Base-by-base conservation (phyloP, 1,140 invertebrate genomes). In the Leptinotarsa lineolata region DNA sequence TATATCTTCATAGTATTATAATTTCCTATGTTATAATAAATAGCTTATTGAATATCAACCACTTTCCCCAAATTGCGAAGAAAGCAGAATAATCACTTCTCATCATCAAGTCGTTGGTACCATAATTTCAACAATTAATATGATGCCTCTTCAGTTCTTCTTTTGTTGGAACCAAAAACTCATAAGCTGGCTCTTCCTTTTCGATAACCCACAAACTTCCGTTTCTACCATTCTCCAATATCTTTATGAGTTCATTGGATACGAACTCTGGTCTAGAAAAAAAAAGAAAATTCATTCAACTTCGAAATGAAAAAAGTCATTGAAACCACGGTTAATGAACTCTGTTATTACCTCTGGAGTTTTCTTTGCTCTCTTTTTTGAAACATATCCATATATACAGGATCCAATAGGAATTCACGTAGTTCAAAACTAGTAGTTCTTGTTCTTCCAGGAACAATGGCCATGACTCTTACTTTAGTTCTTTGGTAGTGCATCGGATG, bases 381-480 rank as follows among this genome's bases (percentile, higher is more conserved):
- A 18, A 0, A 54, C 15, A 54, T 54, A n/a, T 54, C 48, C n/a
- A 54, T 54, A n/a, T 54, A 54, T 54, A 54, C n/a, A 54, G 48
- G 48, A 54, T 54, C 48, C 6, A 54, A 18, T 54, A 54, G 4
- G 6, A 54, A 18, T 2, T 54, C 48, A 2, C n/a, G 48, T 16
- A 54, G 48, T 16, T 54, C 48, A 16, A 54, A 54, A 54, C n/a
- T 54, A 4, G 79, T 66, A 20, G 79, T 80, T 4, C 77, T 72
- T 13, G 83, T 83, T 11, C 77, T 48, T 18, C 83, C 83, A 15
- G 83, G 83, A 76, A 81, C 83, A 20, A 84, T 73, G 2, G 77
- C 75, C 12, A 84, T 24, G 8, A 82, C 77, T 74, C 72, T 75
- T 2, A 84, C 79, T 70, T 82, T 83, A 12, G 81, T 80, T 58